Evolutionary conservation across 2,797 vertebrate genomes (phyloP), one percentile per base, ranked within the genome.

Genomic region (Chloroceryle inda): DNA sequence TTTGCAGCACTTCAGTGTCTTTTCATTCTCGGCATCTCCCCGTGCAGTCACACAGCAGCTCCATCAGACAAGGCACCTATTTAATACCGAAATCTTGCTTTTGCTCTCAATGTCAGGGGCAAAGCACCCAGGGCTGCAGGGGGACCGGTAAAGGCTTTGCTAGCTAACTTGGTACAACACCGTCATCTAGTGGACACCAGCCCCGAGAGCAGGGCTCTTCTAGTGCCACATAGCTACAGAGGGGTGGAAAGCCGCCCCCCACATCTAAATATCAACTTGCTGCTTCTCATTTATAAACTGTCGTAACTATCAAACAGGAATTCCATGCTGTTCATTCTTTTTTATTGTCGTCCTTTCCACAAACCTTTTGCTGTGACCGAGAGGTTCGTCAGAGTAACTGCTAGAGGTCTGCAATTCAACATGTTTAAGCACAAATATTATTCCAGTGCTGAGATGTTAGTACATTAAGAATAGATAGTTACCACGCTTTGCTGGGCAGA

Each of bases 111-210:
- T 1, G 24, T 8, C 35, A 13, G 0, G 1, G 53, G 58, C 18
- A 22, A 71, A 22, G 78, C 31, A 11, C 5, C 17, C n/a, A 0
- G 8, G n/a, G 61, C 56, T 33, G 75, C 61, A 3, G 40, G 10
- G 13, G 31, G 20, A 37, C 0, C 1, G 10, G 37, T 52, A 1
- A 12, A 8, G 29, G 8, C 2, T 7, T 6, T 20, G 6, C 16
- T 4, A 0, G 16, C 24, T 23, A 62, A 10, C 7, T 78, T 12
- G 92, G 67, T 74, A 55, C 96, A 96, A 97, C 84, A 92, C 40
- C 33, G 91, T 35, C 97, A 97, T 10, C 98, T 97, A 94, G 95
- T 21, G 98, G 95, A 40, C 9, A 0, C 2, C 68, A 38, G 47
- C 37, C 44, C 0, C 33, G 81, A 35, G 33, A 71, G 62, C 89